Evolutionary conservation across 2,888 invertebrate genomes (phyloP).

Genomic region (Hemithea aestivaria): DNA sequence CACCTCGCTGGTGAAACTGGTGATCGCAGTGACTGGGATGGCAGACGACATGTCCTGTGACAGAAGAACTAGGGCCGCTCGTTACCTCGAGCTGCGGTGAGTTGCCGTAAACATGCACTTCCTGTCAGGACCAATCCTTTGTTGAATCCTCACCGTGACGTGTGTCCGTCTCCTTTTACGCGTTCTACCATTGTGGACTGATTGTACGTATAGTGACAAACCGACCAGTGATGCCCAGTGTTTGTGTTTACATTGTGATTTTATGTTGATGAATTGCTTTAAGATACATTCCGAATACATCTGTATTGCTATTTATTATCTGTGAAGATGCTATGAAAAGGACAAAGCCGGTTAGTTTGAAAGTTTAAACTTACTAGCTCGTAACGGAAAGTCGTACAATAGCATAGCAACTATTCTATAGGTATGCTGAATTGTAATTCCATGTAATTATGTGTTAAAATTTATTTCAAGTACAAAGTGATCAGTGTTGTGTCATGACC

Average conservation of each 20-base stretch:
- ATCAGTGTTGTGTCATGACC: conserved; percentile 53
- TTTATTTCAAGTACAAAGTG: conserved; percentile 38
- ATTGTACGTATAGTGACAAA: conserved; percentile 43
- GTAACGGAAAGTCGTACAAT: conserved; percentile 5
- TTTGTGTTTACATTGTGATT: conserved; percentile 22
- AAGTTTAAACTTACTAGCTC: conserved; percentile 17
- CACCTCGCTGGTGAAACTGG: conserved; percentile 66
- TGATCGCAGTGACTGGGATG: conserved; percentile 57
- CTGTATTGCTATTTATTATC: conserved; percentile 32
- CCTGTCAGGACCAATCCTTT: conserved; percentile 56
- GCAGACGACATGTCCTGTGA: conserved; percentile 75
- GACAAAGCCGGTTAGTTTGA: conserved; percentile 29
- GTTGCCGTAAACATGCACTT: conserved; percentile 62
- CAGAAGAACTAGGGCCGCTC: conserved; percentile 73
- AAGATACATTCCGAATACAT: conserved; percentile 25
- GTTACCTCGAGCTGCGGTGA: conserved; percentile 77
- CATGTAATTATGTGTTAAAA: conserved; percentile 3
- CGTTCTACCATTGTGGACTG: no score
- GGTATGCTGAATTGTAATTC: no score
- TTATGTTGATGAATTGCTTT: conserved; percentile 21
- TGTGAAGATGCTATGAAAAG: conserved; percentile 33
- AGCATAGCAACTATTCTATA: no score
- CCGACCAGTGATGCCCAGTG: conserved; percentile 22
- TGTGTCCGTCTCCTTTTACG: conserved; percentile 70
- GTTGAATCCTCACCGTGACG: conserved; percentile 68